These are phyloP conservation scores for Leptonema lineaticorne DNA, from an alignment of 1,140 invertebrate genomes.

Conservation along the genomic window DNA sequence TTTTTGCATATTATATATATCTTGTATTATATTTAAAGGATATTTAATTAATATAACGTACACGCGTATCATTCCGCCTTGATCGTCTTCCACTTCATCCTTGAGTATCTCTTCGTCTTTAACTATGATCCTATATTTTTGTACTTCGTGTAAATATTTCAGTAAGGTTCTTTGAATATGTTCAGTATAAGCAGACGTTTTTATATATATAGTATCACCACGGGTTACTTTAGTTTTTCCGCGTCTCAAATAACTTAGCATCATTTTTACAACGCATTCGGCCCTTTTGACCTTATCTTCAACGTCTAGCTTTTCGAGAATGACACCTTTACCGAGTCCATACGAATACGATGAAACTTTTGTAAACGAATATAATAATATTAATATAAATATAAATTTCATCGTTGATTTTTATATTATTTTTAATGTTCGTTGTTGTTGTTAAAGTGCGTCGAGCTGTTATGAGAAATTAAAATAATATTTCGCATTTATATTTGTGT, in stretches of 20 bases:
- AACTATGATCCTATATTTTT: constrained; percentile 1
- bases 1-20: constrained; percentile 9
- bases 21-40: constrained; percentile 6
- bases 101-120: background rate
- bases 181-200: background rate
- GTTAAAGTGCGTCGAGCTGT: background rate
- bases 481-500: background rate
- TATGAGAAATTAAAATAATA: background rate
- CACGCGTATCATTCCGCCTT: background rate
- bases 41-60: constrained; percentile 13
- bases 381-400: background rate
- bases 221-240: background rate
- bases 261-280: constrained; percentile 13
- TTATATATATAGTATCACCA: constrained; percentile 6
- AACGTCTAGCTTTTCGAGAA: background rate
- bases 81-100: background rate
- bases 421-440: background rate
- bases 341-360: background rate
- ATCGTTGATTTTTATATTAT: background rate
- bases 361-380: background rate
- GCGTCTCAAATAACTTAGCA: background rate
- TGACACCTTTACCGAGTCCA: background rate
- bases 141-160: background rate
- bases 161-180: constrained; percentile 4
- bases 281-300: background rate